A percentile compares a stretch with the other conserved stretches of the same genome.
phyloP scores from a whole-genome alignment of 2,113 vertebrate species.

The Onychostruthus taczanowskii region DNA sequence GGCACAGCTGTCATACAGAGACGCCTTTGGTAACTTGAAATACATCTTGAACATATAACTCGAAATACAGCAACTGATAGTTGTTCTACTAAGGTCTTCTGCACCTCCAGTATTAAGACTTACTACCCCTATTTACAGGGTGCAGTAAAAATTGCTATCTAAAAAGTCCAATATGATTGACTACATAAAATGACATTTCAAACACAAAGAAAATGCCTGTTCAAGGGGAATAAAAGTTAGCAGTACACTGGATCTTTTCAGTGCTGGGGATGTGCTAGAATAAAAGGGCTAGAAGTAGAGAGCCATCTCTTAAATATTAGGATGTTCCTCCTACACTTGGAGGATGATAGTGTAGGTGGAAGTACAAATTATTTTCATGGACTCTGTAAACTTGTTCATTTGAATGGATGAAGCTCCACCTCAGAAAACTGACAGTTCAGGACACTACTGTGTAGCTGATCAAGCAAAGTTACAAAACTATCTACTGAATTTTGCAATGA shows the following conservation, averaged over 20 bases:
- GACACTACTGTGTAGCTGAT: neutral
- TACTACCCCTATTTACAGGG: neutral
- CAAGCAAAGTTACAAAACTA: neutral
- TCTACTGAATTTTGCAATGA: neutral
- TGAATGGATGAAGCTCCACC: neutral
- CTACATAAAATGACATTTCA: neutral
- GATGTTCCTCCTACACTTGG: neutral
- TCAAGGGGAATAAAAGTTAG: neutral
- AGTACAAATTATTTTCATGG: neutral
- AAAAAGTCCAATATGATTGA: neutral
- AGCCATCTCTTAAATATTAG: neutral
- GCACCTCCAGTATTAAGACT: neutral
- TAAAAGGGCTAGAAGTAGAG: neutral
- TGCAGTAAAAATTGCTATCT: neutral
- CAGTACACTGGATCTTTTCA: neutral
- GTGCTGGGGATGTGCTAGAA: neutral
- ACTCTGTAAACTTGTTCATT: neutral
- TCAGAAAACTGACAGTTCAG: neutral
- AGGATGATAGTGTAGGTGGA: neutral
- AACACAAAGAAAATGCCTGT: neutral
- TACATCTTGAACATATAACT: neutral
- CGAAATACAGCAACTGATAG: neutral
- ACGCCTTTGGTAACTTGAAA: neutral
- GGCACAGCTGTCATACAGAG: neutral
- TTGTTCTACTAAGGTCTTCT: neutral